Percentiles rank a stretch among this genome's conserved stretches.
Evolutionary conservation across 2,888 invertebrate genomes (phyloP).

Genomic region (Chymomyza fuscimana): DNA sequence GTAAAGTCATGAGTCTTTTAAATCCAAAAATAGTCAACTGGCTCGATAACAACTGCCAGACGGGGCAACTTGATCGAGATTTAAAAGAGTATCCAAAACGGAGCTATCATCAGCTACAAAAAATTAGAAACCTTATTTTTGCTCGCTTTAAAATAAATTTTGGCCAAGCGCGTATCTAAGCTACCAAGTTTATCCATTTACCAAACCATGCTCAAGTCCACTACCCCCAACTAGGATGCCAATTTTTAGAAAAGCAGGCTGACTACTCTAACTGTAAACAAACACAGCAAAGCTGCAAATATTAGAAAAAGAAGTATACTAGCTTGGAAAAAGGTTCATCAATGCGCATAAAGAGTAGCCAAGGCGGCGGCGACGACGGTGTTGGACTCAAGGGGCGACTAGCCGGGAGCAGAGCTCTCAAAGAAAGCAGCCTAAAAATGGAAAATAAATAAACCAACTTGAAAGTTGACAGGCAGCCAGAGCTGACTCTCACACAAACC

Average conservation of each 20-base stretch:
- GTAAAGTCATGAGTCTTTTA: too few species aligned
- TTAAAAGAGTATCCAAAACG: too few species aligned
- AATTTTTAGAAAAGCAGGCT: neutral
- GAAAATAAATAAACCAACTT: constrained; percentile 66
- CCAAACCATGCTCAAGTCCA: constrained; percentile 8
- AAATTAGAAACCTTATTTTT: constrained; percentile 10
- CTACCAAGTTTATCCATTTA: constrained; percentile 45
- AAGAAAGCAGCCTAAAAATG: constrained; percentile 50
- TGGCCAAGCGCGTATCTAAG: constrained; percentile 18
- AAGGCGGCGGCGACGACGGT: neutral
- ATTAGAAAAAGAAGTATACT: constrained; percentile 42
- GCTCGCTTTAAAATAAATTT: constrained; percentile 49
- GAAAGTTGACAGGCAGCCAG: constrained; percentile 58
- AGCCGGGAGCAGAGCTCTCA: constrained; percentile 13
- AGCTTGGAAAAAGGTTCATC: constrained; percentile 17
- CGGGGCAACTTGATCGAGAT: too few species aligned
- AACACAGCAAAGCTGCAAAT: constrained; percentile 57
- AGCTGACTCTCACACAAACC: neutral
- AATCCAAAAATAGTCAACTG: too few species aligned
- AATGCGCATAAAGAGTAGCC: constrained; percentile 19
- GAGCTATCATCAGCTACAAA: too few species aligned
- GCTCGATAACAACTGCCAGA: too few species aligned
- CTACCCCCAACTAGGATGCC: neutral
- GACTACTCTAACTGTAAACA: constrained; percentile 57
- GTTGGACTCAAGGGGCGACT: neutral